Conservation (phyloP, 2,888 invertebrate genomes). For the Melieria crassipennis region DNA sequence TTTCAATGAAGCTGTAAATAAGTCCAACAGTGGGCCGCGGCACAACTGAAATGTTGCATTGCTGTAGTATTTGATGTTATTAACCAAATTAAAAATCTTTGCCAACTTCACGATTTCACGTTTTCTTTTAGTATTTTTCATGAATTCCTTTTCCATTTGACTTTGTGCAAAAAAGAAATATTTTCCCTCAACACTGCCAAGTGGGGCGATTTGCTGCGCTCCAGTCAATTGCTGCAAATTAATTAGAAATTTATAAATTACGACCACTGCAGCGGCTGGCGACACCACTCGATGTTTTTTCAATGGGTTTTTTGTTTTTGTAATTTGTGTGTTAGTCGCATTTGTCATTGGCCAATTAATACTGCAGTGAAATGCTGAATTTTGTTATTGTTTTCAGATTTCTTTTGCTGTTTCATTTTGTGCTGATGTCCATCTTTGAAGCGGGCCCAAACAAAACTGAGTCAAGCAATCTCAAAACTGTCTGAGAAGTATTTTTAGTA, state of each 20-base stretch:
- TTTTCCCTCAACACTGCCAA: no score
- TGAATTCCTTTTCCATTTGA: constrained; percentile 9
- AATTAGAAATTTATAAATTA: constrained; percentile 47
- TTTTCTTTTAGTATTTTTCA: constrained; percentile 7
- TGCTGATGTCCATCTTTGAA: no score
- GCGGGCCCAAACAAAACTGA: no score
- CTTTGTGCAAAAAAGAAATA: no score
- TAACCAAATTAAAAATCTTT: constrained; percentile 48
- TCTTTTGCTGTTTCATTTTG: no score
- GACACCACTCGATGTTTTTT: constrained; percentile 14
- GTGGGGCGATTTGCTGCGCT: no score
- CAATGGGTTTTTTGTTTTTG: constrained; percentile 21
- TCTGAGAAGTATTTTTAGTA: no score
- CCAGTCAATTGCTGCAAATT: constrained; percentile 16
- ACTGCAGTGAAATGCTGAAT: not conserved
- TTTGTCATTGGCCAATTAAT: not conserved
- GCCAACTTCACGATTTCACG: not conserved
- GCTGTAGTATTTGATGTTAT: constrained; percentile 48
- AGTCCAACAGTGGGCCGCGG: not conserved
- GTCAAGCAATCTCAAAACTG: no score
- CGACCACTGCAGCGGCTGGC: constrained; percentile 49
- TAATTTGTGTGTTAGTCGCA: not conserved
- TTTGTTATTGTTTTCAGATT: not conserved
- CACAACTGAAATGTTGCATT: not conserved
- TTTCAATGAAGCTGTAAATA: no score